phyloP scores from a whole-genome alignment of 2,797 vertebrate genomes.

The Chloroceryle amazona region DNA sequence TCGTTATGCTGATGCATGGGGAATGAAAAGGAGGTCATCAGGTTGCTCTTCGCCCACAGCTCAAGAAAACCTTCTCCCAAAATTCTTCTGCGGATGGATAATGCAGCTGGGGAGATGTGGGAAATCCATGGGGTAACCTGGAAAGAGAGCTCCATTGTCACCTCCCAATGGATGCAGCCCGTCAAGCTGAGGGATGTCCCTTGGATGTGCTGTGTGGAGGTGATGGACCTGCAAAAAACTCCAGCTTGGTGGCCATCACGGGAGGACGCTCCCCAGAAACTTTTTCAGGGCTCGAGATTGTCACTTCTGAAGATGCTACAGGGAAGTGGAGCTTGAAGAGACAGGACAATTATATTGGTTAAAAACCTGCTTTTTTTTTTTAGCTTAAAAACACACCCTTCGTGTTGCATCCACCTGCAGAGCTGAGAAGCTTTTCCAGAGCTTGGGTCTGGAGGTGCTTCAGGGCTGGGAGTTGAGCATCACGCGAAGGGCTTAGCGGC shows the following conservation, averaged over 20 bases:
- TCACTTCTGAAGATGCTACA: fast-evolving
- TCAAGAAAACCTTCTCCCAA: not conserved
- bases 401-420: fast-evolving
- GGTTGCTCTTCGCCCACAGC: not conserved
- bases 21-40: not conserved
- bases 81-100: not conserved
- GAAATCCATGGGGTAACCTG: not conserved
- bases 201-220: fast-evolving
- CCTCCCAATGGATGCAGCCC: fast-evolving
- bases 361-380: not conserved
- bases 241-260: not conserved
- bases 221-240: not conserved
- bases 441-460: not conserved
- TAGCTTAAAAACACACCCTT: not conserved
- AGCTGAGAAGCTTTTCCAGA: not conserved
- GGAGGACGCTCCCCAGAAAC: fast-evolving
- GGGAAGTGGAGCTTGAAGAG: not conserved
- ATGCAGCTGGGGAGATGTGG: not conserved
- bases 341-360: not conserved
- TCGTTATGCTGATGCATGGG: slow-evolving; percentile 30
- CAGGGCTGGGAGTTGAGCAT: not conserved
- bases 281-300: fast-evolving
- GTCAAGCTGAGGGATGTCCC: fast-evolving
- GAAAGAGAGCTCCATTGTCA: fast-evolving
- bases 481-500: not conserved